Conservation (phyloP, 2,797 vertebrate species). For the Okamejei kenojei region DNA sequence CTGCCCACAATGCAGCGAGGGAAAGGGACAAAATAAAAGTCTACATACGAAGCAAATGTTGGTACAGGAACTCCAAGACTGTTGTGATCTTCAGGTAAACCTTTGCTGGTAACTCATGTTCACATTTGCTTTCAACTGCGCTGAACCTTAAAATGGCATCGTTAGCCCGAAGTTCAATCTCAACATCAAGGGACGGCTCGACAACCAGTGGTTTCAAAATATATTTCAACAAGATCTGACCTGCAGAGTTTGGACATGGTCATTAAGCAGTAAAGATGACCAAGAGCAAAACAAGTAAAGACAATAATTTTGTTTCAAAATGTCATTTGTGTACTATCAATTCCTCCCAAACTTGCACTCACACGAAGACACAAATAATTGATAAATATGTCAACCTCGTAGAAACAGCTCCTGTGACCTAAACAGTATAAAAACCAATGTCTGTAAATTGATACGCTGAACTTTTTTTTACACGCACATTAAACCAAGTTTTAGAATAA, state of each 20-base stretch:
- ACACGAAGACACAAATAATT: neutral
- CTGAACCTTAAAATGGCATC: slow-evolving; percentile 62
- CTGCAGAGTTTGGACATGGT: slow-evolving; percentile 50
- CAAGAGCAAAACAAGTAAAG: neutral
- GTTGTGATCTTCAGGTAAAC: slow-evolving; percentile 75
- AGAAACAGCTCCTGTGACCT: neutral
- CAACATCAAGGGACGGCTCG: slow-evolving; percentile 62
- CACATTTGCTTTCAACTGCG: slow-evolving; percentile 50
- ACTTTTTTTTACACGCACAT: neutral
- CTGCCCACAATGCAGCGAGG: neutral
- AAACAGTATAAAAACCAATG: neutral
- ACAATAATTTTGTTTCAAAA: neutral
- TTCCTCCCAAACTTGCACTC: neutral
- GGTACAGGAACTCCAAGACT: slow-evolving; percentile 73
- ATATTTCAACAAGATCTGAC: slow-evolving; percentile 76
- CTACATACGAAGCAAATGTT: slow-evolving; percentile 68
- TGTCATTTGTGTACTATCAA: no score
- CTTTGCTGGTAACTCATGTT: slow-evolving; percentile 67
- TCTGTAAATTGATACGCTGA: neutral
- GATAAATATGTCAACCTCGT: neutral
- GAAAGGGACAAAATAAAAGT: neutral
- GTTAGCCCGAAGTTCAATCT: slow-evolving; percentile 58
- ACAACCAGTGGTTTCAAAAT: slow-evolving; percentile 76
- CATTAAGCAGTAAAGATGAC: neutral
- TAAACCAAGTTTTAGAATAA: neutral